Base-by-base conservation (phyloP, 2,888 invertebrate species). In the Eilema caniola region DNA sequence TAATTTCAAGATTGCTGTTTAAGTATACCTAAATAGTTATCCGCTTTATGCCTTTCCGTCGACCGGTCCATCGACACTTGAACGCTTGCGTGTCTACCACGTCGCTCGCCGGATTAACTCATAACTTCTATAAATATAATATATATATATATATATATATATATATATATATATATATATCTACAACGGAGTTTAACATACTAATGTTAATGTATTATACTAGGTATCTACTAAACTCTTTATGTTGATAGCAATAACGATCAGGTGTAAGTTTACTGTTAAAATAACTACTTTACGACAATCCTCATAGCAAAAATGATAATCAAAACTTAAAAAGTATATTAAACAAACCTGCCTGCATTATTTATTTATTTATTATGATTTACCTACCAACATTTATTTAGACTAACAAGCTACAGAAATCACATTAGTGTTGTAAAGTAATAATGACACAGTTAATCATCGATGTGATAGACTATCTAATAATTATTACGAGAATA, bases 111-210 rank as follows among this genome's bases (percentile, higher is more conserved):
- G 92, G 93, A 93, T 94, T 93, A 93, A 89, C 83, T 84, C 87
- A 89, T 89, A 88, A 85, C 85, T 87, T 86, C 85, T 85, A 91
- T 90, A 92, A 93, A 92, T 89, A 89, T 88, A n/a, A 89, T 87
- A 79, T 62, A 16, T 20, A n/a, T 82, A 83, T 75, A 89, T 88
- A 89, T 87, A 79, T 62, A 16, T 20, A n/a, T 82, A 83, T 75
- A 89, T 88, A 89, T 87, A 79, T 62, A 16, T 20, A 89, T 88
- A 89, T 87, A 79, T 62, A 16, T 20, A n/a, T 82, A 83, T 75
- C 82, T 84, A 47, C 12, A 88, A 28, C 28, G 78, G 86, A 86
- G 83, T 87, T 83, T 83, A 87, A 88, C 87, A 89, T 87, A 86
- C 86, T 86, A 86, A 90, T 89, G 88, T 89, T 90, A 90, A 92